Evolutionary conservation across 2,113 vertebrate genomes (phyloP), one percentile per base, ranked within the genome.

Genomic region (Lophochroa leadbeateri): DNA sequence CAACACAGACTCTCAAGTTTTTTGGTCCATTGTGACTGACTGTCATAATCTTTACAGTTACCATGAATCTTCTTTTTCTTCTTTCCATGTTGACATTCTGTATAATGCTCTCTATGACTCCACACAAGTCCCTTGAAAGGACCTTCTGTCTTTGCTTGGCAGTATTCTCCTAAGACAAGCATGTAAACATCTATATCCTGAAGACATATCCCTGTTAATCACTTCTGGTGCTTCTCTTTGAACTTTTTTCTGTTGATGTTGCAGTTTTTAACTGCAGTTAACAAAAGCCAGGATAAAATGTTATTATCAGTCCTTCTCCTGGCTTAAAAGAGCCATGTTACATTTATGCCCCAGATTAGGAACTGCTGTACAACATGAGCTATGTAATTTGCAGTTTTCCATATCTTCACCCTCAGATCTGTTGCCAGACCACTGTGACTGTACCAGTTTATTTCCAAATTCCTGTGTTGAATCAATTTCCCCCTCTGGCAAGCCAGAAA

Each of bases 381-480:
- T 61, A 52, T 6, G 23, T 94, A 90, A 94, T 95, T 89, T 90
- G 65, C 91, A 79, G 37, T 72, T 95, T 96, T 79, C 78, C 1
- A 4, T 85, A 82, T 94, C 96, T 94, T 97, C 90, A 65, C 41
- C 31, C 84, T 96, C 75, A 92, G 93, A 95, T 96, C 84, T 82
- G 41, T 79, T 93, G 95, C 96, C 95, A 97, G 81, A 80, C 61
- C 70, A 52, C 93, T 96, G 65, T 82, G 95, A 92, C 77, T 92
- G 43, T 87, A 82, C 77, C 64, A 82, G 52, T 91, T 89, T 58
- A 91, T 74, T 94, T 92, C n/a, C 78, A 88, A 52, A 91, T 94
- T 94, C 89, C 91, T 95, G n/a, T 76, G 63, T 96, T 91, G 63
- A 91, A 96, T 94, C 91, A 82, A 37, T 96, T 93, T 96, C 53